Evolutionary conservation across 2,888 invertebrate species (phyloP).

Genomic region (Eupithecia subfuscata): DNA sequence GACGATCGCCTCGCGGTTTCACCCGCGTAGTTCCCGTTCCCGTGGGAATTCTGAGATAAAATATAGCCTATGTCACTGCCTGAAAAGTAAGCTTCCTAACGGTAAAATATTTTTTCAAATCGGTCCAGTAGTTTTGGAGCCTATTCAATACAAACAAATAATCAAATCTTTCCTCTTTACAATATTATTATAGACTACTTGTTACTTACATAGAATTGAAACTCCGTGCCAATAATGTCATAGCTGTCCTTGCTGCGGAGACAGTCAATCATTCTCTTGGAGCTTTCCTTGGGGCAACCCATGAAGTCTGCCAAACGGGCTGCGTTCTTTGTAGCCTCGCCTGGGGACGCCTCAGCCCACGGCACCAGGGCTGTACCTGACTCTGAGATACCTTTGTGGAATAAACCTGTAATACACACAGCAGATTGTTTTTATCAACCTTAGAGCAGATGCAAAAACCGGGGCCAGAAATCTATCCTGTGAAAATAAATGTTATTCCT

Average conservation of each 20-base stretch:
- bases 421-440: background rate
- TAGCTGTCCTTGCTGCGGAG: slow-evolving; percentile 84
- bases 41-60: no score
- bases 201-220: slow-evolving; percentile 86
- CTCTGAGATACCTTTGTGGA: slow-evolving; percentile 89
- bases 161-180: no score
- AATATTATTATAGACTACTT: no score
- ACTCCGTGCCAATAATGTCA: slow-evolving; percentile 87
- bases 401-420: slow-evolving; percentile 81
- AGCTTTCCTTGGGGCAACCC: slow-evolving; percentile 82
- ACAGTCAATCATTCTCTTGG: slow-evolving; percentile 84
- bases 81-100: no score
- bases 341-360: slow-evolving; percentile 86
- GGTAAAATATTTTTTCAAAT: no score
- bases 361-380: slow-evolving; percentile 89
- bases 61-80: no score
- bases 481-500: no score
- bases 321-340: slow-evolving; percentile 84
- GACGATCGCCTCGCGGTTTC: no score
- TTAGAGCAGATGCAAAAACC: background rate
- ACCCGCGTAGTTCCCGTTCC: no score
- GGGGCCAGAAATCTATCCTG: background rate
- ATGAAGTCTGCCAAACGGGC: slow-evolving; percentile 85
- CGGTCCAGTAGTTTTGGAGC: no score
- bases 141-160: no score